These are phyloP conservation scores for Halictus rubicundus DNA, from an alignment of 1,140 invertebrate genomes.

Conservation along the genomic window DNA sequence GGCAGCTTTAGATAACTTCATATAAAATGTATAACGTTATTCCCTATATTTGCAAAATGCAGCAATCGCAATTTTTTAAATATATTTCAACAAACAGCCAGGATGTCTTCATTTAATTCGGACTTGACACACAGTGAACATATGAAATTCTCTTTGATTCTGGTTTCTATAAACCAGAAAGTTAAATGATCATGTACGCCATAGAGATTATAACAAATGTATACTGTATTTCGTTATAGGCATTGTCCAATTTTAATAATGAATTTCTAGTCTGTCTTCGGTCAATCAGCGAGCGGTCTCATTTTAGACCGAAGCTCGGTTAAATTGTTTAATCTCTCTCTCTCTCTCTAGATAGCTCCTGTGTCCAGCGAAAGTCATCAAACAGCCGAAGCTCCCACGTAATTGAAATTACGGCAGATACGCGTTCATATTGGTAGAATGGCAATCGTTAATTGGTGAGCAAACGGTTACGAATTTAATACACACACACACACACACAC, in stretches of 20 bases:
- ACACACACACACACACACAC: slow-evolving; percentile 38
- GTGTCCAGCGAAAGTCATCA: slow-evolving; percentile 8
- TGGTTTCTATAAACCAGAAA: no score
- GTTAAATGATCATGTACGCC: no score
- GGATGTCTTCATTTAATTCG: no score
- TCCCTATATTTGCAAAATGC: no score
- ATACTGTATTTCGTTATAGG: no score
- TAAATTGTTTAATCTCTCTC: slow-evolving; percentile 39
- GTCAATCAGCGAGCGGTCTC: not conserved
- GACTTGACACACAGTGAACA: no score
- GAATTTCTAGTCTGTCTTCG: not conserved
- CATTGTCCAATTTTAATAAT: not conserved
- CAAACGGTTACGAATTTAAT: slow-evolving; percentile 59
- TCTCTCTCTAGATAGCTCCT: not conserved
- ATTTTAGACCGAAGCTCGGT: not conserved
- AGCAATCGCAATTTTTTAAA: not conserved
- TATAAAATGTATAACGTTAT: no score
- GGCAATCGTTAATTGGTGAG: slow-evolving; percentile 57
- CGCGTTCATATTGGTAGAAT: slow-evolving; percentile 16
- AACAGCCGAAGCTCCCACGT: slow-evolving; percentile 29
- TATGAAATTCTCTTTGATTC: no score
- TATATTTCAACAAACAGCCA: no score
- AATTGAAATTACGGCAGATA: slow-evolving; percentile 43
- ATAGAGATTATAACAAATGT: no score
- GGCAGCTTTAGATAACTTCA: no score